Conservation (phyloP, 2,113 vertebrate species). For the Todiramphus chloris region DNA sequence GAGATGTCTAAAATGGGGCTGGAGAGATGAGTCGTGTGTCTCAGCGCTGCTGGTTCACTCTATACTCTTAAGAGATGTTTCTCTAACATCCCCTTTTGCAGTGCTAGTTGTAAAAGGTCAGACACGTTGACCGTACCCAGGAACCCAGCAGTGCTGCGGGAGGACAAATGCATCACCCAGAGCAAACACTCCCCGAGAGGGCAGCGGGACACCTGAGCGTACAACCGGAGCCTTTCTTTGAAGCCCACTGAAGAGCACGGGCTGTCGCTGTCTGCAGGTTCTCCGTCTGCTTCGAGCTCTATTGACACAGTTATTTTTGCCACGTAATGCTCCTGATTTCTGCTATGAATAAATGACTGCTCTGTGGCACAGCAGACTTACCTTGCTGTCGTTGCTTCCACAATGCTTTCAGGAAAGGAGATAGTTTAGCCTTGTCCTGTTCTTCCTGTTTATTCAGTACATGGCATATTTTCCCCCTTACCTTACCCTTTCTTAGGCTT, state of each 20-base stretch:
- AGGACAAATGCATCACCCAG: background rate
- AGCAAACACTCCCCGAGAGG: background rate
- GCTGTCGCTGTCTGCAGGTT: background rate
- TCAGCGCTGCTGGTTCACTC: background rate
- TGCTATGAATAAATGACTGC: background rate
- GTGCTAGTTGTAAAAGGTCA: background rate
- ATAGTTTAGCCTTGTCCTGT: background rate
- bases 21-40: background rate
- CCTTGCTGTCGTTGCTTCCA: background rate
- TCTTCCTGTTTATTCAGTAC: background rate
- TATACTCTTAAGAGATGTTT: background rate
- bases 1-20: accelerated
- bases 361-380: background rate
- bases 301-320: background rate
- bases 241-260: background rate
- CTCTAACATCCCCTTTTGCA: background rate
- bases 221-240: background rate
- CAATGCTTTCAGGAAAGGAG: background rate
- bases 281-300: background rate
- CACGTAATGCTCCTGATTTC: background rate
- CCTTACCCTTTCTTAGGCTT: background rate
- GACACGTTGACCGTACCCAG: background rate
- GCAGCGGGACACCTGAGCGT: background rate
- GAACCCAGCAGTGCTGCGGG: background rate
- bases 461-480: background rate